Percentiles rank a stretch among this genome's conserved stretches.
phyloP scores from a whole-genome alignment of 2,797 vertebrate genomes.

The Oryzias sinensis region DNA sequence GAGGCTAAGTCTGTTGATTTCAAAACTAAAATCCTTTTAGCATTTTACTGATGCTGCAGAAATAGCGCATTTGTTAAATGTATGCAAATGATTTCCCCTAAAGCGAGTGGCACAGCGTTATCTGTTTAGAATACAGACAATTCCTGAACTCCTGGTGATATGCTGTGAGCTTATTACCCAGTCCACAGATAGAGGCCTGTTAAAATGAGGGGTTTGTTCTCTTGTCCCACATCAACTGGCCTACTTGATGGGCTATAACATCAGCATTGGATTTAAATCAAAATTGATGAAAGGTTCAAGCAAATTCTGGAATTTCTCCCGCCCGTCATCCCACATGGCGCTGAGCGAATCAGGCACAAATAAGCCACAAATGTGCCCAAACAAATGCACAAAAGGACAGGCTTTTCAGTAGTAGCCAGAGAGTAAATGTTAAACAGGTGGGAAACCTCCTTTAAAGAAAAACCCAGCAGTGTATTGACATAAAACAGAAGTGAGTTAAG shows the following conservation, averaged over 20 bases:
- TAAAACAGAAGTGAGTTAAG: no score
- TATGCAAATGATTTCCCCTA: constrained; percentile 34
- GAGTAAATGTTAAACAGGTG: no score
- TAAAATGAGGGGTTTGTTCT: constrained; percentile 33
- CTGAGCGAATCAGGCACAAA: constrained; percentile 10
- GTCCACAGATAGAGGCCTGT: constrained; percentile 46
- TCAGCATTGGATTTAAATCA: constrained; percentile 22
- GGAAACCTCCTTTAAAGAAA: no score
- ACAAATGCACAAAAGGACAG: no score
- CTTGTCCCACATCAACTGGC: constrained; percentile 64
- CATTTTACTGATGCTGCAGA: constrained; percentile 45
- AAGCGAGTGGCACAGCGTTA: constrained; percentile 26
- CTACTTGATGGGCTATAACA: constrained; percentile 56
- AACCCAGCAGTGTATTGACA: no score
- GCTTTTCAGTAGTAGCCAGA: no score
- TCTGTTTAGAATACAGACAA: constrained; percentile 38
- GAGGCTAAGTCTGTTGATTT: constrained; percentile 23
- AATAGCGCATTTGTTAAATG: constrained; percentile 37
- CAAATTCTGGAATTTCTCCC: constrained; percentile 9
- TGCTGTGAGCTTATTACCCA: constrained; percentile 24
- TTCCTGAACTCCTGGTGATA: constrained; percentile 36
- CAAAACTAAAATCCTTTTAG: constrained; percentile 29
- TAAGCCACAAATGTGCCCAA: neutral
- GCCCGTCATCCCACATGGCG: constrained; percentile 8
- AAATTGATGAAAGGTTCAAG: constrained; percentile 22